Base-by-base conservation (phyloP, 2,888 invertebrate species). In the Entomobrya proxima region DNA sequence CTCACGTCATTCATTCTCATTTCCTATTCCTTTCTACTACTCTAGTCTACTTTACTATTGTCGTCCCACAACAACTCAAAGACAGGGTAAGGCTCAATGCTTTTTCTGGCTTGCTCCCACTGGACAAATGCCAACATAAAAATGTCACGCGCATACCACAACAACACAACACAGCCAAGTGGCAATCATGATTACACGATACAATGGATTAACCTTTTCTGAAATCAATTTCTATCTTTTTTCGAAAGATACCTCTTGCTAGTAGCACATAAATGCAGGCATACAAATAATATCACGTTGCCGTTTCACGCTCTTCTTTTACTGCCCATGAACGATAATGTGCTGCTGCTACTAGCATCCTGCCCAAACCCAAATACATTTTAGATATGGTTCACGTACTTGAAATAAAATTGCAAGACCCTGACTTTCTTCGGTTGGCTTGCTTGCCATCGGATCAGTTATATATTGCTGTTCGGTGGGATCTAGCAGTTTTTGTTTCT, bases 351-450 rank as follows among this genome's bases (percentile, higher is more conserved):
- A n/a, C n/a, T n/a, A n/a, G n/a, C n/a, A n/a, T n/a, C n/a, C n/a
- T n/a, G n/a, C n/a, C n/a, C n/a, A n/a, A n/a, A n/a, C n/a, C n/a
- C n/a, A n/a, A n/a, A n/a, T n/a, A n/a, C n/a, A n/a, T n/a, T n/a
- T n/a, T n/a, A n/a, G n/a, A n/a, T n/a, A n/a, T n/a, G n/a, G n/a
- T n/a, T n/a, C 44, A 61, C 40, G 44, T 77, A 64, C 61, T 44
- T 30, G 78, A 78, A 52, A 52, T 11, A 44, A 21, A 78, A 64
- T 21, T n/a, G 24, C 55, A 64, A 78, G 40, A 55, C 80, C 78
- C 67, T 67, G 80, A 80, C 67, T 80, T 80, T 80, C 69, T 80
- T 80, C 80, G 55, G 67, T 80, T 80, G 69, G 50, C 50, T 50
- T 32, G 50, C 74, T 74, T 50, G 55, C 55, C 21, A 21, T 18